phyloP scores from a whole-genome alignment of 2,888 invertebrate genomes.

The Panopea generosa region DNA sequence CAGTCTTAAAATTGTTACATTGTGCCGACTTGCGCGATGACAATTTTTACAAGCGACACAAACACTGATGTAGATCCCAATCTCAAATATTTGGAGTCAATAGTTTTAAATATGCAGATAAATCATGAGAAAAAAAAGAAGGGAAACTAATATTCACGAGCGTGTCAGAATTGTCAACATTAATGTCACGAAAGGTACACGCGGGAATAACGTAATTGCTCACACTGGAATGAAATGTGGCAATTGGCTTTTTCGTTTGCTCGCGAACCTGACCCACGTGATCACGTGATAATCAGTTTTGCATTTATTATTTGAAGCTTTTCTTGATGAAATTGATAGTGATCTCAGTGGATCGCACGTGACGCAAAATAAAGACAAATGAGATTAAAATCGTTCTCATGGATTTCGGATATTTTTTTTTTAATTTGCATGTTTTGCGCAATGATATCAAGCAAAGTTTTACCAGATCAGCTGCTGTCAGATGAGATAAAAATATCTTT shows the following conservation, averaged over 20 bases:
- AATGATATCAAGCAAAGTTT: too few relatives aligned
- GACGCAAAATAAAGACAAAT: conserved; percentile 16
- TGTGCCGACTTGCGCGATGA: too few relatives aligned
- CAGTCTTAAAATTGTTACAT: too few relatives aligned
- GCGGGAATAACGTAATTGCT: not conserved
- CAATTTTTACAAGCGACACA: too few relatives aligned
- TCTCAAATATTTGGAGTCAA: too few relatives aligned
- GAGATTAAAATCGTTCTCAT: conserved; percentile 8
- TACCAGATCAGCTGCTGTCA: too few relatives aligned
- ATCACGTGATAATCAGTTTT: conserved; percentile 9
- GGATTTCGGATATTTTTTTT: too few relatives aligned
- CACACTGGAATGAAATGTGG: conserved; percentile 8
- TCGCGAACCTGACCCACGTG: not conserved
- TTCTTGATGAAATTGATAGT: conserved; percentile 11
- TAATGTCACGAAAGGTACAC: conserved; percentile 9
- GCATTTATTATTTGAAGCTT: conserved; percentile 10
- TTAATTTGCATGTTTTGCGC: too few relatives aligned
- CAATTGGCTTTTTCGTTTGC: conserved; percentile 7
- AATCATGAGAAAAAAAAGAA: not conserved
- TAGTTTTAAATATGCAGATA: too few relatives aligned
- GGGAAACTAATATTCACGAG: conserved; percentile 7
- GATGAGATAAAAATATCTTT: too few relatives aligned
- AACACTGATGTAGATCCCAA: too few relatives aligned
- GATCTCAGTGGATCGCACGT: conserved; percentile 10
- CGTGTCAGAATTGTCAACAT: conserved; percentile 12